Base-by-base conservation (phyloP, 2,797 vertebrate species). In the Typhlichthys subterraneus region DNA sequence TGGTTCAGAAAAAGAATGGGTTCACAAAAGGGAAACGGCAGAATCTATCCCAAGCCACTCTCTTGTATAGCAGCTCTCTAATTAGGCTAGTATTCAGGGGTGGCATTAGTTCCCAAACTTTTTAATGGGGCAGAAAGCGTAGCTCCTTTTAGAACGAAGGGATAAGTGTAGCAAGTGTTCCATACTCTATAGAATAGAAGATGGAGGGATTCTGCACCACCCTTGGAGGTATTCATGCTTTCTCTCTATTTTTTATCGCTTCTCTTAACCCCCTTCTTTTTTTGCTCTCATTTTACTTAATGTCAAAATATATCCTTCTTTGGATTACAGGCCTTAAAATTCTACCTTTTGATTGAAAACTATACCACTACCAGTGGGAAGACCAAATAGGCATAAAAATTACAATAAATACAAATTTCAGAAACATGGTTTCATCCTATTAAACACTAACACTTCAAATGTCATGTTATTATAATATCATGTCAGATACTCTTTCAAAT, bases 51-150 rank as follows among this genome's bases (percentile, higher is more conserved):
- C 79, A 76, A 60, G 77, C 74, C 72, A 56, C 76, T 78, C 80
- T 82, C 79, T 87, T 79, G 81, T 76, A 81, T 88, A 79, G 83
- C 81, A 79, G 87, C 70, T 86, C 91, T 93, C 94, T 95, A 95
- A 96, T 96, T 96, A 93, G 94, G 86, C 80, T 60, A 83, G 90
- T 84, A 94, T 92, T 92, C 92, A 91, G 92, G 92, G 85, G 90
- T 93, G 92, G 91, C 92, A 91, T 94, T 94, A 91, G 91, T 94
- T 94, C 94, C 94, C 94, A 94, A 96, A 94, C 93, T 92, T 94
- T 85, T 95, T 95, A 95, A 95, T 95, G 91, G 94, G 94, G 94
- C 91, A 88, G 91, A 92, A 93, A 91, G 87, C 90, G 72, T 86
- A 88, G 86, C 87, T 90, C 91, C 90, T 93, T 95, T 95, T 92